Base-by-base conservation (phyloP, 2,888 invertebrate genomes). In the Synergus itoensis region DNA sequence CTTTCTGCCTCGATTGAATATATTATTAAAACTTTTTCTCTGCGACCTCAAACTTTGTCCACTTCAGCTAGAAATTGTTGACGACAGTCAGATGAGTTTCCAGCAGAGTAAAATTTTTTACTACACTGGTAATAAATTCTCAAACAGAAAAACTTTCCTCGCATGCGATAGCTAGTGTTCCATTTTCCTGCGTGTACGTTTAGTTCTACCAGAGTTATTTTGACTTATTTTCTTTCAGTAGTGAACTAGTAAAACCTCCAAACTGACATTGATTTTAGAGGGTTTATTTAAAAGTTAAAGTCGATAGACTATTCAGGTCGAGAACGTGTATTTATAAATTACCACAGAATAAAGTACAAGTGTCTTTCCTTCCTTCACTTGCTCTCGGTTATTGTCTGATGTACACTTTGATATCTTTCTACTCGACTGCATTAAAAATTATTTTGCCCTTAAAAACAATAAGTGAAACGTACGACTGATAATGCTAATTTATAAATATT, bases 21-120 rank as follows among this genome's bases (percentile, higher is more conserved):
- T 73, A 73, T 73, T 73, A 73, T 73, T 53, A 73, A 60, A 73
- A 73, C 73, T 73, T 73, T 73, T 73, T 36, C 36, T 36, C 28
- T 11, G 36, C 53, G 48, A 73, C 73, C 73, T 73, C 73, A 73
- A 73, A 73, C 73, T 73, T 73, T 73, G 73, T 73, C 73, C 48
- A 73, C 73, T 73, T 73, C 73, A 73, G 73, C 73, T 73, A 53
- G 73, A 73, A 73, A 73, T 73, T 73, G 73, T 73, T 73, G 73
- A 73, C 73, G 73, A 73, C 73, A 73, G 73, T 73, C 53, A 73
- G 73, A 73, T 73, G 73, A 73, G 73, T 73, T 73, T 73, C 48
- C 73, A 48, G 73, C 48, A n/a, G 73, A 73, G 48, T 73, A 73
- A 53, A 48, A 73, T 53, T 73, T 73, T 73, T 73, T 73, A 73